Evolutionary conservation across 1,140 invertebrate species (phyloP), one percentile per base, ranked within the genome.

Genomic region (Pseudomyrmex concolor): DNA sequence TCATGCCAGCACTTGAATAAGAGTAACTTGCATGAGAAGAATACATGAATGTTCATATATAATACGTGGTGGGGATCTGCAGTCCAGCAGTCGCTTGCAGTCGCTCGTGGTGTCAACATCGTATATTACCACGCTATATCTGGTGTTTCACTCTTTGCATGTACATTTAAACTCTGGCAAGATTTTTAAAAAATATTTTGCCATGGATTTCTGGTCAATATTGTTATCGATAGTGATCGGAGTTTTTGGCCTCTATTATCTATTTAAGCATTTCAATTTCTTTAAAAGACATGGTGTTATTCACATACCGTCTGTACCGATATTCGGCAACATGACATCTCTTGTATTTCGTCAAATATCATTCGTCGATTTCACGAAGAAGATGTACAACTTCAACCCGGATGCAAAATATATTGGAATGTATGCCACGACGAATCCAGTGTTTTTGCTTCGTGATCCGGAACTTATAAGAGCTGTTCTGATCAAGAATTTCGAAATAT

Each of bases 211-310:
- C 34, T 34, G 34, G 34, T 34, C 5, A 34, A 34, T 34, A 34
- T 7, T 34, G 5, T 34, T 64, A 12, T 15, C 73, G 2, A 2
- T 66, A 8, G 7, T 51, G 2, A 13, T 13, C 10, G 50, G 50
- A 10, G 59, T 48, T 7, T 57, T 78, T 2, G 45, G 19, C 2
- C 10, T 63, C 4, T 59, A 84, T 64, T 84, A 78, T 13, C 70
- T 62, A n/a, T 4, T 55, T 2, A 43, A 64, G 10, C 9, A 55
- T 8, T 8, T 64, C 0, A 66, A 73, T 43, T 83, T 86, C 50
- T 92, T 91, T 84, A 73, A 87, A 45, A 84, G 86, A 60, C 76
- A 64, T 22, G 83, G 74, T 10, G 72, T 92, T 2, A 34, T 34
- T 67, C 71, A n/a, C 85, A 84, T 50, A 51, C 78, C 2, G 66